These are phyloP conservation scores for Mythimna albipuncta DNA, from an alignment of 2,888 invertebrate species.

Conservation along the genomic window DNA sequence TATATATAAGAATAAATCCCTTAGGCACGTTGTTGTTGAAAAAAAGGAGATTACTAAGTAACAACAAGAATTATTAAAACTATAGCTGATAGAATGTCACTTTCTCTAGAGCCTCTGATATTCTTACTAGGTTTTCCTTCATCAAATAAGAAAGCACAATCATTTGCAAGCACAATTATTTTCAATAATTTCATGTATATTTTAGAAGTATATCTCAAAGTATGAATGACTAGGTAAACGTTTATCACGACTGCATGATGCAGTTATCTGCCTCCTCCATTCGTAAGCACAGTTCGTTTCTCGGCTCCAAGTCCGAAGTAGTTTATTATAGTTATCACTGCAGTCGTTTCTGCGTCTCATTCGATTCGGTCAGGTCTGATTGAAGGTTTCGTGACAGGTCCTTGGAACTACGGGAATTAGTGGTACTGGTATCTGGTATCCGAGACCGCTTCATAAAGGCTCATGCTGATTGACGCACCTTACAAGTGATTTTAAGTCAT, in stretches of 20 bases:
- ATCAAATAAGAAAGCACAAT: no score
- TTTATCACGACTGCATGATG: neutral
- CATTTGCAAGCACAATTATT: no score
- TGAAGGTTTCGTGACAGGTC: slow-evolving; percentile 72
- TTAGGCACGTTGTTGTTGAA: no score
- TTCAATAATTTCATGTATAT: no score
- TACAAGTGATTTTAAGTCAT: neutral
- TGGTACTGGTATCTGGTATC: slow-evolving; percentile 36
- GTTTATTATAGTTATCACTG: slow-evolving; percentile 69
- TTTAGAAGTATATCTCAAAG: no score
- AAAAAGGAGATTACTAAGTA: no score
- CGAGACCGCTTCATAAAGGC: slow-evolving; percentile 40
- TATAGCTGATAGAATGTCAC: no score
- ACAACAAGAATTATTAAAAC: no score
- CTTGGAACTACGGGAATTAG: slow-evolving; percentile 63
- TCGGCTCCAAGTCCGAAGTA: slow-evolving; percentile 23
- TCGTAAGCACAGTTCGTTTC: slow-evolving; percentile 26
- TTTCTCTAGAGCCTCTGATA: no score
- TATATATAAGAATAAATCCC: no score
- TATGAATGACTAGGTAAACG: no score
- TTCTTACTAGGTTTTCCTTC: no score
- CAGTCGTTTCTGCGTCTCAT: slow-evolving; percentile 65
- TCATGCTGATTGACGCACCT: slow-evolving; percentile 15
- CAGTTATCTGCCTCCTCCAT: slow-evolving; percentile 40
- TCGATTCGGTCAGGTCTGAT: slow-evolving; percentile 76